Evolutionary conservation across 2,797 vertebrate genomes (phyloP).

Genomic region (Labeo calbasu): DNA sequence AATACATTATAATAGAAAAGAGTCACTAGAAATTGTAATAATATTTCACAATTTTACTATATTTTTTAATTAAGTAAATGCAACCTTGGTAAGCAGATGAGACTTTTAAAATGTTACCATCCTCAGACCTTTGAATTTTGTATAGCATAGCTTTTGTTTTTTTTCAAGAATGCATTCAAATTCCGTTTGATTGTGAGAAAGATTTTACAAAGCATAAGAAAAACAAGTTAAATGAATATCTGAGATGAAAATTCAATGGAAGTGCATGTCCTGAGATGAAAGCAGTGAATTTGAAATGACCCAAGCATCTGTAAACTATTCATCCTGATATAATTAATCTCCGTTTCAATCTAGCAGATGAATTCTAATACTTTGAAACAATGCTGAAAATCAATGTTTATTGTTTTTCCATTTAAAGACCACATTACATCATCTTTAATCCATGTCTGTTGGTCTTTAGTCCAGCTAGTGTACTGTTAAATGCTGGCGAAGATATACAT

Average conservation of each 20-base stretch:
- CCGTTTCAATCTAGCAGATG: background rate
- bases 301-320: constrained; percentile 1
- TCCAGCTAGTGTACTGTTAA: background rate
- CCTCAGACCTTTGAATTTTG: too few relatives aligned
- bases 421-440: background rate
- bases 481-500: background rate
- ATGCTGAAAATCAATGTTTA: constrained; percentile 5
- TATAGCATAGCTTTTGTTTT: too few relatives aligned
- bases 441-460: background rate
- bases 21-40: background rate
- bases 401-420: constrained; percentile 8
- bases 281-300: background rate
- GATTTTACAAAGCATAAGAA: too few relatives aligned
- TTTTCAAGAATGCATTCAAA: too few relatives aligned
- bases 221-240: background rate
- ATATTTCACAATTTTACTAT: background rate
- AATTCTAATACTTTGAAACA: constrained; percentile 15
- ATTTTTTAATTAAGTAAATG: background rate
- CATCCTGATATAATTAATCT: constrained; percentile 4
- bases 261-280: background rate
- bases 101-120: too few relatives aligned
- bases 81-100: background rate
- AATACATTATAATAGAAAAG: background rate
- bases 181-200: too few relatives aligned
- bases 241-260: background rate